A percentile compares a stretch with the other conserved stretches of the same genome.
Evolutionary conservation across 2,797 vertebrate species (phyloP).

Genomic region (Tympanoctomys barrerae): DNA sequence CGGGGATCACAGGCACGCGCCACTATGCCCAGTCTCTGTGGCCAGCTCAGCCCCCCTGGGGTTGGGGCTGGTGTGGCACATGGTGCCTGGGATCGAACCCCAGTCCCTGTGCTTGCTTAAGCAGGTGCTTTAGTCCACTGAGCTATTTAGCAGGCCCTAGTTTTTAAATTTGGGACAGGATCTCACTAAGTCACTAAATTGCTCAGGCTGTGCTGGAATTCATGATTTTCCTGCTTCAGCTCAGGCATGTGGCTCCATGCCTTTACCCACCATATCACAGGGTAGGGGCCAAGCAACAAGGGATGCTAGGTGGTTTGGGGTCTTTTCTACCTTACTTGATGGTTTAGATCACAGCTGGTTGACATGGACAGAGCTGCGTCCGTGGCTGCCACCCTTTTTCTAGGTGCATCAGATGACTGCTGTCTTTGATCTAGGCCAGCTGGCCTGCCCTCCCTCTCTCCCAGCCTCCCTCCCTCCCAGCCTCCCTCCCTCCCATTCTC

Average conservation of each 20-base stretch:
- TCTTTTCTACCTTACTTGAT: accelerated
- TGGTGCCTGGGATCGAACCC: too few species aligned
- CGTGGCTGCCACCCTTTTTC: too few species aligned
- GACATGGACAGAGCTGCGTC: accelerated
- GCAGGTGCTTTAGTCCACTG: too few species aligned
- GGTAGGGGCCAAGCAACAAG: background rate
- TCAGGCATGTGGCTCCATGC: background rate
- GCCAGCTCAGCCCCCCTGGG: too few species aligned
- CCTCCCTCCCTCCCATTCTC: too few species aligned
- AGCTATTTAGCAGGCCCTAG: background rate
- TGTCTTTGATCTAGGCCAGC: background rate
- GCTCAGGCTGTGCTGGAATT: background rate
- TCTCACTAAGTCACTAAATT: background rate
- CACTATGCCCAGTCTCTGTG: too few species aligned
- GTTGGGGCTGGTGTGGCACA: too few species aligned
- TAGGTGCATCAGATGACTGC: too few species aligned
- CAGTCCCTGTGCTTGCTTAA: too few species aligned
- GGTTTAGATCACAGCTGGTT: accelerated
- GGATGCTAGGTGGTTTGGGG: background rate
- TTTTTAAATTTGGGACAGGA: background rate
- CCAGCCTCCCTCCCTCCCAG: background rate
- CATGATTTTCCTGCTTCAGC: background rate
- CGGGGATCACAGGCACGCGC: too few species aligned
- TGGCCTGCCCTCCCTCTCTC: background rate
- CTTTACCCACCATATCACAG: background rate